phyloP scores from a whole-genome alignment of 2,797 vertebrate species.

The Spea hammondii region DNA sequence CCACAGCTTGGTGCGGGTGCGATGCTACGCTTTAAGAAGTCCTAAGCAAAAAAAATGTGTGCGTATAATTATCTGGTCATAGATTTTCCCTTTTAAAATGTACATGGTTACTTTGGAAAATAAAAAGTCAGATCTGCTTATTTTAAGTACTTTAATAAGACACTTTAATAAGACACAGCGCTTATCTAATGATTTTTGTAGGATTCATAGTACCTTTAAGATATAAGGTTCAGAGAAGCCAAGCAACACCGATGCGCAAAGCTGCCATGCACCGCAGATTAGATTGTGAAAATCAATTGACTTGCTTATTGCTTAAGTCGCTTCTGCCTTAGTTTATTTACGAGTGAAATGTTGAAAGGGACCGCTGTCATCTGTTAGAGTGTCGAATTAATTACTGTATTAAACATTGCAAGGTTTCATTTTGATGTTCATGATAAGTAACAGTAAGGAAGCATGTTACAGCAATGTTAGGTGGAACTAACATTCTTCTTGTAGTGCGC shows the following conservation, averaged over 20 bases:
- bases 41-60: too few species aligned
- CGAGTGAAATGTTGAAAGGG: slow-evolving; percentile 2
- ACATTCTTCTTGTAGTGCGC: too few species aligned
- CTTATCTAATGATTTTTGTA: neutral
- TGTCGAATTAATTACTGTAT: neutral
- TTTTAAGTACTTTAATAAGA: too few species aligned
- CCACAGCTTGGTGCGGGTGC: too few species aligned
- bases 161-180: neutral
- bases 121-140: too few species aligned
- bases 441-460: too few species aligned
- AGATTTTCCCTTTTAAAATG: too few species aligned
- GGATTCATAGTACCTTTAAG: neutral
- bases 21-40: too few species aligned
- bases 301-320: neutral
- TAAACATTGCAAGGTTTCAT: slow-evolving; percentile 9
- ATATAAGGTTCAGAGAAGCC: slow-evolving; percentile 1
- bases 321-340: slow-evolving; percentile 11
- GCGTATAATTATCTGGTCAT: too few species aligned
- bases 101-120: too few species aligned
- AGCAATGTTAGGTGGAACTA: too few species aligned
- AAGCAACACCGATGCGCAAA: neutral
- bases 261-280: slow-evolving; percentile 12
- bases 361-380: slow-evolving; percentile 1
- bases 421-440: neutral
- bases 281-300: slow-evolving; percentile 28